Evolutionary conservation across 1,140 invertebrate genomes (phyloP).

Genomic region (Idris sp.): DNA sequence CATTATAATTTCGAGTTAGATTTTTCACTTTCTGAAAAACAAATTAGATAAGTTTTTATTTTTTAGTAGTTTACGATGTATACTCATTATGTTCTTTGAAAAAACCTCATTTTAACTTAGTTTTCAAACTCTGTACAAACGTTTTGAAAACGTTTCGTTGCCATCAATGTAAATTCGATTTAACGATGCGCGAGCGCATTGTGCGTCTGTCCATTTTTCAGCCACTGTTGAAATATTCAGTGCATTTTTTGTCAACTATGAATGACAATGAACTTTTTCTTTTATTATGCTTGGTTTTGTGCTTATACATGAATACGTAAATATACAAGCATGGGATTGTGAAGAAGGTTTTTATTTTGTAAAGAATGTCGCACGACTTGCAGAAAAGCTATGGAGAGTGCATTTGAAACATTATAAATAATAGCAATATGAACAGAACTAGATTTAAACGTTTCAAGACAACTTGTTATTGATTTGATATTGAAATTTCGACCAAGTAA

Average conservation of each 20-base stretch:
- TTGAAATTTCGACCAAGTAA: not conserved
- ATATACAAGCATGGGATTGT: constrained; percentile 19
- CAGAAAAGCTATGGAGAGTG: constrained; percentile 3
- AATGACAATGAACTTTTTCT: constrained; percentile 37
- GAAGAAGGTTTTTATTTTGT: constrained; percentile 23
- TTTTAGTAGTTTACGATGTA: too few species aligned
- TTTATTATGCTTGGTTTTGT: constrained; percentile 31
- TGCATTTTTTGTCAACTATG: constrained; percentile 39
- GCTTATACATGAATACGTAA: constrained; percentile 35
- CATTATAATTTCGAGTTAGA: too few species aligned
- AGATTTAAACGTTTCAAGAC: too few species aligned
- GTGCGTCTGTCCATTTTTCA: constrained; percentile 23
- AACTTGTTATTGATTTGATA: constrained; percentile 4
- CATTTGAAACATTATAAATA: constrained; percentile 20
- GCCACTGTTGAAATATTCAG: constrained; percentile 31
- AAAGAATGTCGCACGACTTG: constrained; percentile 14
- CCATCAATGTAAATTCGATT: constrained; percentile 18
- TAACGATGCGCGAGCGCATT: constrained; percentile 12
- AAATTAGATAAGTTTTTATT: too few species aligned
- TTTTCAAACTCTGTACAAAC: constrained; percentile 12
- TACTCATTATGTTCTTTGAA: too few species aligned
- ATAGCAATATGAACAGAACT: constrained; percentile 18
- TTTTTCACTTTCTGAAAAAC: too few species aligned
- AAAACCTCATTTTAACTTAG: constrained; percentile 33
- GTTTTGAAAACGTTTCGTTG: constrained; percentile 25